Conservation (phyloP, 2,113 vertebrate species). For the Macquaria australasica region DNA sequence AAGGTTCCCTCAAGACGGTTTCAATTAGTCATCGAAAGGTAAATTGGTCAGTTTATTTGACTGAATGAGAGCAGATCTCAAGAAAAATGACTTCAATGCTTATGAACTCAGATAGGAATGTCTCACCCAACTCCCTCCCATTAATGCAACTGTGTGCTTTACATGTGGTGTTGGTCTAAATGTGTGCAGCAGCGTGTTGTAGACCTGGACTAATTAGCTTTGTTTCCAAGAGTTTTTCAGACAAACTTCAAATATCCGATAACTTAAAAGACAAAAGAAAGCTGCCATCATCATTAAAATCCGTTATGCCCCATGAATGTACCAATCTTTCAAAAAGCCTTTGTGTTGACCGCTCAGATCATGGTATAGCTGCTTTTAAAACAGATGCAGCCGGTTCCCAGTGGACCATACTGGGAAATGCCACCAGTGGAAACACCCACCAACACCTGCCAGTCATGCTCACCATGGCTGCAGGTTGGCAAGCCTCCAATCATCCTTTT, state of each 20-base stretch:
- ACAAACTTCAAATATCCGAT: constrained; percentile 27
- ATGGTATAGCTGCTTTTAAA: constrained; percentile 24
- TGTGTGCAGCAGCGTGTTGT: constrained; percentile 3
- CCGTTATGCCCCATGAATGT: constrained; percentile 19
- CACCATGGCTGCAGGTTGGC: constrained; percentile 69
- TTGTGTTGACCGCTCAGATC: constrained; percentile 28
- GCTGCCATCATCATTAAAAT: constrained; percentile 37
- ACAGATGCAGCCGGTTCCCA: constrained; percentile 42
- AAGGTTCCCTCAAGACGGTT: constrained; percentile 45
- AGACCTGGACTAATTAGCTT: constrained; percentile 23
- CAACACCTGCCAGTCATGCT: constrained; percentile 66
- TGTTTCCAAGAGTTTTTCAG: constrained; percentile 7
- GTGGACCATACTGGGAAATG: constrained; percentile 32
- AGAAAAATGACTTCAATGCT: constrained; percentile 39
- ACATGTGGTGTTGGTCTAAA: constrained; percentile 29
- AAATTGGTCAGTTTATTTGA: constrained; percentile 58
- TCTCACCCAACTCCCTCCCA: constrained; percentile 22
- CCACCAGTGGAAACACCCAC: constrained; percentile 59
- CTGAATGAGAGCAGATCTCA: constrained; percentile 47
- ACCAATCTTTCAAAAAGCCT: constrained; percentile 27
- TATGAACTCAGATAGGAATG: constrained; percentile 44
- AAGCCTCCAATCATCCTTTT: constrained; percentile 61
- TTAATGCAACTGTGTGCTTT: background rate
- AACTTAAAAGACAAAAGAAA: constrained; percentile 46
- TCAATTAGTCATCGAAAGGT: constrained; percentile 53